Evolutionary conservation across 2,113 vertebrate genomes (phyloP).

Genomic region (Melanerpes aurifrons): DNA sequence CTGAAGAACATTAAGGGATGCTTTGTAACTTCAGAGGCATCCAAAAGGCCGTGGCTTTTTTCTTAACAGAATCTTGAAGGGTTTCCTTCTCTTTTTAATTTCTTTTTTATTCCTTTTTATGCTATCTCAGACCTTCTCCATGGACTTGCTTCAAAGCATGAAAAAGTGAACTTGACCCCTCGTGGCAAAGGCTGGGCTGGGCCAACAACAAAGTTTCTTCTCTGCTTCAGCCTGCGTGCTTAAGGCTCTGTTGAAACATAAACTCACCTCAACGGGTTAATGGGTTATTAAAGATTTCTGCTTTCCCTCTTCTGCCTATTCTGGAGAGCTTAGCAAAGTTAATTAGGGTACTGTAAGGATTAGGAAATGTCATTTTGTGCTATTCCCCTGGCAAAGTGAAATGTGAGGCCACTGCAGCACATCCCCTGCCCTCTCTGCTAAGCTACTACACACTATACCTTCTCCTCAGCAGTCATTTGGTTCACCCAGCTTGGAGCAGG

Average conservation of each 20-base stretch:
- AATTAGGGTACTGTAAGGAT: neutral
- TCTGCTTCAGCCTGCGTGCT: neutral
- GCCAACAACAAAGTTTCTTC: neutral
- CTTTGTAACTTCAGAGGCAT: neutral
- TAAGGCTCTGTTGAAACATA: neutral
- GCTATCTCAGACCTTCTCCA: neutral
- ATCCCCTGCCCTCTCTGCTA: neutral
- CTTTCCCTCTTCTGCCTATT: neutral
- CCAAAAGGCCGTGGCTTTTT: neutral
- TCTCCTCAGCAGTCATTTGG: neutral
- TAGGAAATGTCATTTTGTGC: neutral
- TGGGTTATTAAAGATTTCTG: neutral
- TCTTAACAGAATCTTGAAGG: neutral
- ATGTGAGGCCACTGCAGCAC: rapidly evolving
- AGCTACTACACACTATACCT: neutral
- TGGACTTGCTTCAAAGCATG: neutral
- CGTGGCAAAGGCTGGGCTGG: neutral
- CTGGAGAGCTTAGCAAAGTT: neutral
- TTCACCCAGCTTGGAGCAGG: neutral
- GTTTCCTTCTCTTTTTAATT: neutral
- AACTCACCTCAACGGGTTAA: neutral
- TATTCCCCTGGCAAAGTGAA: neutral
- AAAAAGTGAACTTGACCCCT: neutral
- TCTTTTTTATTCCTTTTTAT: neutral
- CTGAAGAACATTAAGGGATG: neutral